phyloP scores from a whole-genome alignment of 2,113 vertebrate species.

The Dipodomys merriami region DNA sequence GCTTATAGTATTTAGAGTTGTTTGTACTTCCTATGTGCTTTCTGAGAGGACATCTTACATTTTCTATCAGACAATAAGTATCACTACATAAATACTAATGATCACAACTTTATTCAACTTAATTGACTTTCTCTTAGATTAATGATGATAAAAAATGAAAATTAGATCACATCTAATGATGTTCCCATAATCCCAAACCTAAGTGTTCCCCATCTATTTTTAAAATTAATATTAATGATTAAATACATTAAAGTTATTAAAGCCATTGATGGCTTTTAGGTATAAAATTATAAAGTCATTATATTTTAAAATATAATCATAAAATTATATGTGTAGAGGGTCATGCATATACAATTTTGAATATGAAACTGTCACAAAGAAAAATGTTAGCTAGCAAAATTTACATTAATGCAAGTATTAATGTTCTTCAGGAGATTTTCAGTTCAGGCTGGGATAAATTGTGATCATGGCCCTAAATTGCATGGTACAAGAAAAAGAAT shows the following conservation, averaged over 20 bases:
- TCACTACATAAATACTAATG: background rate
- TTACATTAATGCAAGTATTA: slow-evolving; percentile 63
- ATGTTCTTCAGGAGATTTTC: slow-evolving; percentile 54
- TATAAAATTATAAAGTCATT: slow-evolving; percentile 64
- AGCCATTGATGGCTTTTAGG: slow-evolving; percentile 51
- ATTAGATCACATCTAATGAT: slow-evolving; percentile 10
- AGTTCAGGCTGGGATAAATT: slow-evolving; percentile 65
- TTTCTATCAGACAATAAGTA: background rate
- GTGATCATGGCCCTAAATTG: slow-evolving; percentile 48
- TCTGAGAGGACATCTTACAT: background rate
- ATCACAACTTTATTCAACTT: background rate
- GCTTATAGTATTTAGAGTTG: slow-evolving; percentile 6
- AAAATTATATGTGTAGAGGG: slow-evolving; percentile 61
- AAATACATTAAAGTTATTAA: slow-evolving; percentile 57
- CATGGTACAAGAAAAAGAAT: slow-evolving; percentile 61
- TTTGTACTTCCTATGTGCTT: background rate
- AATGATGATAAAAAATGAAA: slow-evolving; percentile 16
- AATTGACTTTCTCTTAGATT: slow-evolving; percentile 42
- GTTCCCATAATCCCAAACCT: background rate
- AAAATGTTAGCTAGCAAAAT: slow-evolving; percentile 72
- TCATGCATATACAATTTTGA: slow-evolving; percentile 65
- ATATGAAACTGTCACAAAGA: slow-evolving; percentile 71
- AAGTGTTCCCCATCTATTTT: slow-evolving; percentile 33
- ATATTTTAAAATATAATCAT: slow-evolving; percentile 67
- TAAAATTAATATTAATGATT: slow-evolving; percentile 65